Evolutionary conservation across 2,888 invertebrate genomes (phyloP).

Genomic region (Hyposoter dolosus): DNA sequence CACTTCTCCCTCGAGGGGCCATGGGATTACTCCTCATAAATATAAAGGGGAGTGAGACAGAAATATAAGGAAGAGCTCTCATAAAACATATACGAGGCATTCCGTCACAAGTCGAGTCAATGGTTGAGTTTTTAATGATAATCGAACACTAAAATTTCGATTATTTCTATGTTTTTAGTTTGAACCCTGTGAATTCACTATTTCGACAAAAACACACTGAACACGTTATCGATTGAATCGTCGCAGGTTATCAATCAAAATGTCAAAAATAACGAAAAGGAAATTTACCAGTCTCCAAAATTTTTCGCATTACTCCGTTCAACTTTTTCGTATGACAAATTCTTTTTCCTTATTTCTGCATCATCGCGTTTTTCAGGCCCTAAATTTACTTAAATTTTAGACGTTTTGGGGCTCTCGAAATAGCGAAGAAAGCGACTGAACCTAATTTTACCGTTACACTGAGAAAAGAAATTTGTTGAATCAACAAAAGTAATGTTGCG

Average conservation of each 20-base stretch:
- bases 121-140: neutral
- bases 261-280: too few species aligned
- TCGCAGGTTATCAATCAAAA: too few species aligned
- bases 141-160: neutral
- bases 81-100: slow-evolving; percentile 35
- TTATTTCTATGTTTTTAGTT: neutral
- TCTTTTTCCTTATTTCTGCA: neutral
- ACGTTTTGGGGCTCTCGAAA: too few species aligned
- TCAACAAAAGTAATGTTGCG: too few species aligned
- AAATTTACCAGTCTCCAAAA: neutral
- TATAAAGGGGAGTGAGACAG: slow-evolving; percentile 28
- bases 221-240: neutral
- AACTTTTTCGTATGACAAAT: neutral
- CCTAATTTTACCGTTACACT: too few species aligned
- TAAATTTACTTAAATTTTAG: too few species aligned
- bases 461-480: too few species aligned
- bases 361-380: too few species aligned
- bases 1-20: slow-evolving; percentile 26
- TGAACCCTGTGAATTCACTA: neutral
- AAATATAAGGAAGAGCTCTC: slow-evolving; percentile 26
- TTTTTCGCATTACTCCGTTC: neutral
- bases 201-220: neutral
- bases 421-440: too few species aligned
- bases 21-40: slow-evolving; percentile 64
- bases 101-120: neutral